Conservation (phyloP, 2,797 vertebrate genomes). For the Melanogrammus aeglefinus region DNA sequence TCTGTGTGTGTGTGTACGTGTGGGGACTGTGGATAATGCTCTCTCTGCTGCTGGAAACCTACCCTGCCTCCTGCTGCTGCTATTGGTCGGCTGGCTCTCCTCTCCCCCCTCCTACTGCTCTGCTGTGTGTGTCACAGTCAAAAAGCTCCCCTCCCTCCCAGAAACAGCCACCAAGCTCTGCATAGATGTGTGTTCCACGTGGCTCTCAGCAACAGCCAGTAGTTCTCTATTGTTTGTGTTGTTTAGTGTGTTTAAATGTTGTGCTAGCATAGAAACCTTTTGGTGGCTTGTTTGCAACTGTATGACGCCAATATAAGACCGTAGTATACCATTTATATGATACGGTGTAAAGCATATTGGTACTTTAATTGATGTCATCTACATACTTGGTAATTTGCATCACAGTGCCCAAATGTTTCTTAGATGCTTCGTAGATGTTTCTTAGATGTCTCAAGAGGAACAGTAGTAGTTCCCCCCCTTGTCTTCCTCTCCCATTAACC, state of each 20-base stretch:
- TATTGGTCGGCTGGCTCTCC: slow-evolving; percentile 34
- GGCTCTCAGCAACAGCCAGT: slow-evolving; percentile 24
- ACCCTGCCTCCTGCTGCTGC: slow-evolving; percentile 41
- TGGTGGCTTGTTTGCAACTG: background rate
- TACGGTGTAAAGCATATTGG: background rate
- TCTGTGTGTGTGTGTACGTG: background rate
- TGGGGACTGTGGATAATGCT: background rate
- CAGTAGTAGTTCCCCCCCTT: background rate
- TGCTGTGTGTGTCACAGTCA: slow-evolving; percentile 25
- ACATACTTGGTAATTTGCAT: background rate
- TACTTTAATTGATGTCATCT: background rate
- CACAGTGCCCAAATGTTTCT: background rate
- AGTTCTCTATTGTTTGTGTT: background rate
- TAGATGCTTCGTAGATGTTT: background rate
- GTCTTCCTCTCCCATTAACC: background rate
- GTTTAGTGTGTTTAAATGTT: slow-evolving; percentile 11
- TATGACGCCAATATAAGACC: background rate
- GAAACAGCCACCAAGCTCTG: slow-evolving; percentile 21
- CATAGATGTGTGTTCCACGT: slow-evolving; percentile 40
- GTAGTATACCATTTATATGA: too few relatives aligned
- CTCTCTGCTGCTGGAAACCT: slow-evolving; percentile 47
- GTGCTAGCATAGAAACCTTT: background rate
- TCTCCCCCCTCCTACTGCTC: background rate
- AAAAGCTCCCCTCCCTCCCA: slow-evolving; percentile 9
- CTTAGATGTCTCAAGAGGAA: background rate